A percentile compares a stretch with the other conserved stretches of the same genome.
Evolutionary conservation across 2,113 vertebrate genomes (phyloP).

Genomic region (Colius striatus): DNA sequence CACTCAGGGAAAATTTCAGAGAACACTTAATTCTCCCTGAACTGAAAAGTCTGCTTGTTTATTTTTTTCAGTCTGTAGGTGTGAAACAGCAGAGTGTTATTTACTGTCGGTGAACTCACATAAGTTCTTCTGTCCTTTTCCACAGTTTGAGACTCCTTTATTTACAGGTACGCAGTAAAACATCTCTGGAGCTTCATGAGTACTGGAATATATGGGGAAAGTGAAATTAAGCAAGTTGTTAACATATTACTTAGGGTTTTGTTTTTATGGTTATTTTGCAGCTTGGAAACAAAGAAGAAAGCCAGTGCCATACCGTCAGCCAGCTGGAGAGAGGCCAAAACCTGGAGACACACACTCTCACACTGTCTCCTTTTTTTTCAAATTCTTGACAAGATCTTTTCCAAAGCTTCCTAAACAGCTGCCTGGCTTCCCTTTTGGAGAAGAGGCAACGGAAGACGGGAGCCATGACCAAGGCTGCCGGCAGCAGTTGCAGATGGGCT

Average conservation of each 20-base stretch:
- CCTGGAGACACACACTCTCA: neutral
- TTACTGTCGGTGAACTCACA: neutral
- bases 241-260: neutral
- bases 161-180: neutral
- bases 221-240: neutral
- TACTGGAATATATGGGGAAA: neutral
- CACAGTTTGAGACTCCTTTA: neutral
- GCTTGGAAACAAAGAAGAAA: neutral
- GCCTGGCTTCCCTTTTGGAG: neutral
- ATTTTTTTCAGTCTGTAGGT: neutral
- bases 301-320: accelerated
- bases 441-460: neutral
- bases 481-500: accelerated
- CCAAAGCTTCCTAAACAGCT: neutral
- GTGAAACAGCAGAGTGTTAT: neutral
- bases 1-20: neutral
- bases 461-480: neutral
- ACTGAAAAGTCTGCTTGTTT: neutral
- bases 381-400: neutral
- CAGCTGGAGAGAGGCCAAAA: neutral
- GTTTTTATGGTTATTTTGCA: neutral
- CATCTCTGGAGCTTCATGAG: neutral
- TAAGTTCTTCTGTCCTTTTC: neutral
- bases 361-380: neutral
- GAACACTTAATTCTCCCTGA: neutral